Conservation (phyloP, 2,113 vertebrate genomes). For the Dromiciops gliroides region DNA sequence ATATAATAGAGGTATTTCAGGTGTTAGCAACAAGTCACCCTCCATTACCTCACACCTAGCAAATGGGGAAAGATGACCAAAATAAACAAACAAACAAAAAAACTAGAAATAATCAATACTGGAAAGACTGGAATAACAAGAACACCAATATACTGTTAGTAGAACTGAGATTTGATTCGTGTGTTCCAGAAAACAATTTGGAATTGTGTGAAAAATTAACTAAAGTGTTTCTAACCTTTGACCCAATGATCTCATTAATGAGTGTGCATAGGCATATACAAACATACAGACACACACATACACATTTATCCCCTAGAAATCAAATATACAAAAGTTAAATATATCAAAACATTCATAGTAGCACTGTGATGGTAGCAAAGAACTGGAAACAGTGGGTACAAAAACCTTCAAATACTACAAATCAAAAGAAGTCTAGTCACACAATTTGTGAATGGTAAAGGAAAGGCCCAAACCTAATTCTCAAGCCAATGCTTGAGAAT, state of each 20-base stretch:
- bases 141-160: neutral
- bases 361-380: no score
- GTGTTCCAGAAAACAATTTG: neutral
- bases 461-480: neutral
- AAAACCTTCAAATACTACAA: no score
- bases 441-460: neutral
- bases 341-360: neutral
- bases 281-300: no score
- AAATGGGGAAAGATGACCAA: neutral
- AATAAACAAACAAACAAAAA: neutral
- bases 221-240: neutral
- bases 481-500: neutral
- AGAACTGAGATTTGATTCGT: neutral
- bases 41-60: neutral
- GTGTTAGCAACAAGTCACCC: neutral
- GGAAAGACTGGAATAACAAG: neutral
- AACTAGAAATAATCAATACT: neutral
- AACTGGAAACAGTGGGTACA: no score
- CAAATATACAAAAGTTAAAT: neutral
- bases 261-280: neutral
- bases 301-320: neutral
- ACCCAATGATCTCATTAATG: neutral
- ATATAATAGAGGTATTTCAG: neutral
- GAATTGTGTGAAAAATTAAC: neutral
- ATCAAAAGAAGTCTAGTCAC: no score